These are phyloP conservation scores for Rhinolophus ferrumequinum DNA, from an alignment of 2,113 vertebrate genomes.

Conservation along the genomic window DNA sequence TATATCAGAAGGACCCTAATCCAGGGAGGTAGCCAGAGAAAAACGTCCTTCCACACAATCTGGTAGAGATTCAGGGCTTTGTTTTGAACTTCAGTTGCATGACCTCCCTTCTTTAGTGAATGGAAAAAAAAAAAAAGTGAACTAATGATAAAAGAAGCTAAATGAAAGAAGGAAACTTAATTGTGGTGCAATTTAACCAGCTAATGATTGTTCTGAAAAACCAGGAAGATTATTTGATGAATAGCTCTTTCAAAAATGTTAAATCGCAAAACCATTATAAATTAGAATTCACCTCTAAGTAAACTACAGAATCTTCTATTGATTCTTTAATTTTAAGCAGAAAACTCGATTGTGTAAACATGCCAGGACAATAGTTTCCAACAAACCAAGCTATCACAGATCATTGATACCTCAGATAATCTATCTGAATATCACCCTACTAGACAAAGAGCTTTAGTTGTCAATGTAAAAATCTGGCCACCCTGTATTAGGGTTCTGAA, in stretches of 20 bases:
- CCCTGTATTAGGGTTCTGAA: conserved; percentile 13
- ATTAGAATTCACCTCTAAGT: conserved; percentile 37
- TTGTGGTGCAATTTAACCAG: conserved; percentile 33
- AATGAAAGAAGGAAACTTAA: conserved; percentile 60
- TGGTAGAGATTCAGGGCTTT: conserved; percentile 23
- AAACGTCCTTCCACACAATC: not conserved
- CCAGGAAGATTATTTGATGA: conserved; percentile 19
- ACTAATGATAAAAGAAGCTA: conserved; percentile 54
- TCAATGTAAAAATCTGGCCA: conserved; percentile 5
- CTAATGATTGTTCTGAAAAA: conserved; percentile 52
- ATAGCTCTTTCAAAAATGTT: conserved; percentile 27
- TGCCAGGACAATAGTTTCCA: conserved; percentile 30
- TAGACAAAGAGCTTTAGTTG: conserved; percentile 41
- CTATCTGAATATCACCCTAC: not conserved
- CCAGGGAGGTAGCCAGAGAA: not conserved
- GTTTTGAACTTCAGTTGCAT: conserved; percentile 11
- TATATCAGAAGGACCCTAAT: conserved; percentile 23
- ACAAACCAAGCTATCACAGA: conserved; percentile 9
- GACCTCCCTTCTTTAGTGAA: not conserved
- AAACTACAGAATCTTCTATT: conserved; percentile 55
- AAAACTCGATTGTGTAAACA: conserved; percentile 32
- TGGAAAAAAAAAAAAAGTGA: not conserved
- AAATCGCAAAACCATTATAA: conserved; percentile 55
- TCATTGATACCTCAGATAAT: conserved; percentile 11
- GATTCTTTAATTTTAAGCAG: conserved; percentile 46